These are phyloP conservation scores for Anolis apletophallus DNA, from an alignment of 2,797 vertebrate genomes.

Conservation along the genomic window DNA sequence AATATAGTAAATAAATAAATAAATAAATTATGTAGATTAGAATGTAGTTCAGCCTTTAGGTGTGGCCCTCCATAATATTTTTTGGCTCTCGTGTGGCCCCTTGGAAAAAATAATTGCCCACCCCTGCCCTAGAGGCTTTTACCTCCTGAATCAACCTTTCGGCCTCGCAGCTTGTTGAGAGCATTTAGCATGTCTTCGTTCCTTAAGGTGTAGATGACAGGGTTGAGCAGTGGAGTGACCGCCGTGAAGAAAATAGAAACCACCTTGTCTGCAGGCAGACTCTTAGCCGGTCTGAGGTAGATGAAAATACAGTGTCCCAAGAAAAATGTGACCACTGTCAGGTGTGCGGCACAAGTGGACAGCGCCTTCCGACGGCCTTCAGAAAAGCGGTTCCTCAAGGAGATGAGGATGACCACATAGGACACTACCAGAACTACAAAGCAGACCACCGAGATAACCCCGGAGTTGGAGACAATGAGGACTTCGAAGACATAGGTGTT, in stretches of 20 bases:
- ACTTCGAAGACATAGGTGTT: constrained; percentile 68
- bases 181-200: constrained; percentile 75
- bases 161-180: constrained; percentile 59
- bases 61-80: too few relatives aligned
- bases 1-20: too few relatives aligned
- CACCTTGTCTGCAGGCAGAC: constrained; percentile 69
- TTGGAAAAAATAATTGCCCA: too few relatives aligned
- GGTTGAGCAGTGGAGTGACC: constrained; percentile 70
- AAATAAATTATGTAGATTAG: too few relatives aligned
- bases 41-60: too few relatives aligned
- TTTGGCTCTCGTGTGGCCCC: too few relatives aligned
- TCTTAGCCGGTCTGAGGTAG: constrained; percentile 71
- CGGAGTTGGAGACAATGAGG: constrained; percentile 72
- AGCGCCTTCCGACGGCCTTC: constrained; percentile 66
- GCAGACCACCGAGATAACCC: constrained; percentile 68
- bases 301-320: constrained; percentile 75
- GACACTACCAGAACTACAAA: constrained; percentile 69
- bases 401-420: constrained; percentile 67
- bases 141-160: neutral
- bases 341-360: constrained; percentile 72
- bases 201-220: constrained; percentile 71
- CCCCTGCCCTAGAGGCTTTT: neutral
- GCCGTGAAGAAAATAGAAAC: constrained; percentile 72
- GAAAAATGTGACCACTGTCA: constrained; percentile 66
- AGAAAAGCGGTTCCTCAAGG: constrained; percentile 64